Evolutionary conservation across 2,113 vertebrate species (phyloP), one percentile per base, ranked within the genome.

Genomic region (Gymnocephalus cernua): DNA sequence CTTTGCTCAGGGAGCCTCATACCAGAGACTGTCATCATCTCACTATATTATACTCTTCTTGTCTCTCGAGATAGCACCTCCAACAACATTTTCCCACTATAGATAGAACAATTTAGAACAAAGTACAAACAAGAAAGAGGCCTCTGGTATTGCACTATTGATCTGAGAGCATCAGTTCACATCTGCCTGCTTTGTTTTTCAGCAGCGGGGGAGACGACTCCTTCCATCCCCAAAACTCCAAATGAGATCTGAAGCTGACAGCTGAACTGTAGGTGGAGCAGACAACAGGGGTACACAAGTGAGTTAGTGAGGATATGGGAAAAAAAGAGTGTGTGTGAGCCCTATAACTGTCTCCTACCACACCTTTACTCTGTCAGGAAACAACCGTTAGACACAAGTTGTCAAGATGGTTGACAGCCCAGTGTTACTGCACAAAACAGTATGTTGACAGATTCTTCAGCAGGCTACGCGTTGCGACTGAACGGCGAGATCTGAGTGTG

Each of bases 81-180:
- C 32, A 69, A 45, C 73, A 86, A 48, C 65, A 54, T 66, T 32
- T 83, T 51, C 77, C 29, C 54, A n/a, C 73, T 58, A 82, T 66
- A 79, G 80, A 35, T 63, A 61, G 23, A 74, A 76, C 67, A 86
- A 92, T 91, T 90, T 89, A 74, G 76, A 75, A 62, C 56, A 79
- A 74, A 77, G 66, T 57, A 62, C 69, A 71, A 80, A 86, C 65
- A 79, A 87, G 59, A 82, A 74, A 79, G 21, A 21, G 57, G 51
- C 63, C 76, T 57, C 51, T 78, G 72, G 71, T 70, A 61, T 63
- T 79, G 83, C 69, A 82, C 67, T 85, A 87, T 88, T 89, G 88
- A 89, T 91, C 86, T 85, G 15, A 79, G 77, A 85, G 80, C 85
- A 89, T 74, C 77, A 68, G 80, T 90, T 86, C 80, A 74, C 75